Evolutionary conservation across 2,888 invertebrate genomes (phyloP).

Genomic region (Microctonus aethiopoides): DNA sequence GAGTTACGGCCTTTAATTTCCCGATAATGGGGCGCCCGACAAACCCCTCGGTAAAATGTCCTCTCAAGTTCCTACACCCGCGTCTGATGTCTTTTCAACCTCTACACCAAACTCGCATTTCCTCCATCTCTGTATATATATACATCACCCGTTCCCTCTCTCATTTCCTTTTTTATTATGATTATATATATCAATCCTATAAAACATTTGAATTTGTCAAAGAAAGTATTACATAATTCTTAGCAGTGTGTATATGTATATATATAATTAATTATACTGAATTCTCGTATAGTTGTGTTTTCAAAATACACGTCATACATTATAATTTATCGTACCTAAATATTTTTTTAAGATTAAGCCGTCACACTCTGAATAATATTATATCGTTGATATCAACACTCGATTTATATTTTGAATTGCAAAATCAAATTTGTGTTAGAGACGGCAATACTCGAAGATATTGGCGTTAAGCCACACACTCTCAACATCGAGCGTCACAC

Average conservation of each 20-base stretch:
- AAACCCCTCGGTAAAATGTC: conserved; percentile 42
- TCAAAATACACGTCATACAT: not conserved
- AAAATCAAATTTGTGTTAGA: conserved; percentile 7
- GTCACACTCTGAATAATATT: not conserved
- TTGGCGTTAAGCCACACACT: conserved; percentile 14
- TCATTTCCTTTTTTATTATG: conserved; percentile 25
- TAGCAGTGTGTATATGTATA: not conserved
- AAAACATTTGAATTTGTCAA: not conserved
- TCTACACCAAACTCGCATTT: conserved; percentile 1
- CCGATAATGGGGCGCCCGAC: conserved; percentile 58
- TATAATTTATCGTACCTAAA: not conserved
- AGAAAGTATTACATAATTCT: not conserved
- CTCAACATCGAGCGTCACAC: conserved; percentile 16
- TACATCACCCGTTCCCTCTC: not conserved
- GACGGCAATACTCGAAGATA: not conserved
- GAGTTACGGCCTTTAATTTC: conserved; percentile 64
- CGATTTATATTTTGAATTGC: conserved; percentile 8
- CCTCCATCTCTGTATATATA: not conserved
- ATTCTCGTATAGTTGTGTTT: not conserved
- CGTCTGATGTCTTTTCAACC: conserved; percentile 31
- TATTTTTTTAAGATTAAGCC: conserved; percentile 12
- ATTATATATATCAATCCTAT: conserved; percentile 31
- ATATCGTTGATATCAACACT: conserved; percentile 11
- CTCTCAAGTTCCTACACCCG: conserved; percentile 22
- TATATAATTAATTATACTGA: not conserved